Evolutionary conservation across 2,113 vertebrate species (phyloP).

Genomic region (Malaclemys terrapin): DNA sequence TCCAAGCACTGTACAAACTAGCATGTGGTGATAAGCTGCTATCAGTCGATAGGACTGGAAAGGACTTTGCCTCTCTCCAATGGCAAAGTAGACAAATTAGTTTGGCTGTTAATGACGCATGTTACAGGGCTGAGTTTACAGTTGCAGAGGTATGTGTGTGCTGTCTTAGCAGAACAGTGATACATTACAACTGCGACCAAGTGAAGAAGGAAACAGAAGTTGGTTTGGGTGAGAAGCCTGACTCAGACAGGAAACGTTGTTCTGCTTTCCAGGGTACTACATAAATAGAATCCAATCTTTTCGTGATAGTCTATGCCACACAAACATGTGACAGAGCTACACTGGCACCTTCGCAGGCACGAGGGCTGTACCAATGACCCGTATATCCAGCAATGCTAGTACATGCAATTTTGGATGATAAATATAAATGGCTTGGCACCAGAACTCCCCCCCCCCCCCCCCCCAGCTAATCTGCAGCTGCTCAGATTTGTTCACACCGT

Average conservation of each 20-base stretch:
- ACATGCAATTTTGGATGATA: not conserved
- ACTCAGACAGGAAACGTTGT: not conserved
- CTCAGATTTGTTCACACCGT: not conserved
- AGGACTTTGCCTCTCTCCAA: not conserved
- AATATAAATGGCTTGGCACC: not conserved
- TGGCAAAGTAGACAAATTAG: not conserved
- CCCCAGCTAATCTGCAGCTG: not conserved
- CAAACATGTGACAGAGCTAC: not conserved
- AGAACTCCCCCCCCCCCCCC: not conserved
- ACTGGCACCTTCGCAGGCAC: not conserved
- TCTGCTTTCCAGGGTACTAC: not conserved
- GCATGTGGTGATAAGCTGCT: not conserved
- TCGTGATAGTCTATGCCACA: not conserved
- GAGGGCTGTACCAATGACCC: not conserved
- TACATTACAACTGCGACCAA: fast-evolving
- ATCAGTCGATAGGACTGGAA: not conserved
- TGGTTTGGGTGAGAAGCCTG: not conserved
- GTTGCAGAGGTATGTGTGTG: not conserved
- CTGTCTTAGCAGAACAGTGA: not conserved
- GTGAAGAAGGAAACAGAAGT: not conserved
- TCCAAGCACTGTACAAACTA: not conserved
- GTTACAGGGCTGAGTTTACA: not conserved
- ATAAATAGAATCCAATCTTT: not conserved
- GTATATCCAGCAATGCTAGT: not conserved
- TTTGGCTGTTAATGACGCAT: not conserved